phyloP scores from a whole-genome alignment of 2,113 vertebrate species.

The Turdus rufiventris region DNA sequence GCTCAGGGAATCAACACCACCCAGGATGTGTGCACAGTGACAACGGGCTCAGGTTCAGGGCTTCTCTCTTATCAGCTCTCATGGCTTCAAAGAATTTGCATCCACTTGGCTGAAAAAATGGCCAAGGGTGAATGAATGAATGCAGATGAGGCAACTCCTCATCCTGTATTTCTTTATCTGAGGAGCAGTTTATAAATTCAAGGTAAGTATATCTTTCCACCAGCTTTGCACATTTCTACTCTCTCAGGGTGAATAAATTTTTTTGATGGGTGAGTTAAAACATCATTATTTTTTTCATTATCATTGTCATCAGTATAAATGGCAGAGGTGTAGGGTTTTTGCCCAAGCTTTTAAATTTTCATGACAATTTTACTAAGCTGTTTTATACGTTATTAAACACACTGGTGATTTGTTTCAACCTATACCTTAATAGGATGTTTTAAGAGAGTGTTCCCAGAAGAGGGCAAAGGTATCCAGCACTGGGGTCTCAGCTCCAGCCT shows the following conservation, averaged over 20 bases:
- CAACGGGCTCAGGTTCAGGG: background rate
- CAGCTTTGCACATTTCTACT: slow-evolving; percentile 37
- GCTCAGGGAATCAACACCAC: background rate
- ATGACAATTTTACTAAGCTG: slow-evolving; percentile 66
- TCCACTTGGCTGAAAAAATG: slow-evolving; percentile 2
- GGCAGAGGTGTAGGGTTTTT: slow-evolving; percentile 52
- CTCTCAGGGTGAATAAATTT: slow-evolving; percentile 63
- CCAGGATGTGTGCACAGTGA: rapidly evolving
- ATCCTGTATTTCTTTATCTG: slow-evolving; percentile 31
- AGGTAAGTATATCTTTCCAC: slow-evolving; percentile 54
- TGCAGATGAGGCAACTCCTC: slow-evolving; percentile 17
- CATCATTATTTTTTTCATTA: slow-evolving; percentile 68
- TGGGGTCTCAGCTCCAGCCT: background rate
- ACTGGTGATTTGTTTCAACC: slow-evolving; percentile 56
- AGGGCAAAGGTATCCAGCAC: background rate
- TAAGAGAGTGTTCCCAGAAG: slow-evolving; percentile 41
- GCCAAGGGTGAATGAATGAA: background rate
- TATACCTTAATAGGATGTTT: slow-evolving; percentile 29
- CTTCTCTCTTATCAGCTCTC: background rate
- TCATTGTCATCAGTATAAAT: slow-evolving; percentile 64
- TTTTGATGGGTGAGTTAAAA: slow-evolving; percentile 63
- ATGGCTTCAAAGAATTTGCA: background rate
- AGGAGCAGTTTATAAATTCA: slow-evolving; percentile 62
- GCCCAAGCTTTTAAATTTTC: slow-evolving; percentile 66
- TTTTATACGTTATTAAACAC: slow-evolving; percentile 68